These are phyloP conservation scores for Porites lobata DNA, from an alignment of 92 coral and sea anemone species.

Conservation along the genomic window DNA sequence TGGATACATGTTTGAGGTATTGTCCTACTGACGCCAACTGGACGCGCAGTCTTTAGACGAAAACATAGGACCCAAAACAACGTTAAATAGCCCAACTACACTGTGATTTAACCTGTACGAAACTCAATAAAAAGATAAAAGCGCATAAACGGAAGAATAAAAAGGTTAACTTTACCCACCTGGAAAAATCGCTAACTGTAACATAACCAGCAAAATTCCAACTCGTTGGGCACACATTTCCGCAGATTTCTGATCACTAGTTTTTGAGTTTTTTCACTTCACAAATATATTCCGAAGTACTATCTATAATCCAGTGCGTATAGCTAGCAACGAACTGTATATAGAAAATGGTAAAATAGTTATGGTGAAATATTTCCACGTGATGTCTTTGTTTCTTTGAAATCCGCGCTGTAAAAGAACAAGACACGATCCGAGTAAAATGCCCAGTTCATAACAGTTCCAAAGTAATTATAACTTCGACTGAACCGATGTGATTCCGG, in stretches of 20 bases:
- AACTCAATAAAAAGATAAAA: not conserved
- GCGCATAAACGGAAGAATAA: not conserved
- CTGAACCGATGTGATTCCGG: not conserved
- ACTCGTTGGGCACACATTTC: slow-evolving; percentile 28
- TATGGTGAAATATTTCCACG: slow-evolving; percentile 12
- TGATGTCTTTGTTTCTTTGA: slow-evolving; percentile 43
- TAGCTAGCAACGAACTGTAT: not conserved
- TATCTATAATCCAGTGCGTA: not conserved
- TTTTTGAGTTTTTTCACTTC: not conserved
- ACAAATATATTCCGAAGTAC: not conserved
- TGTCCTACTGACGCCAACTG: no score
- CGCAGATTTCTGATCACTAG: not conserved
- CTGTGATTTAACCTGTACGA: not conserved
- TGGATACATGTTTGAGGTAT: no score
- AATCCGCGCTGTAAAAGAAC: slow-evolving; percentile 28
- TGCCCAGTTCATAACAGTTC: not conserved
- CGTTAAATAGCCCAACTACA: not conserved
- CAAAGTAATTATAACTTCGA: not conserved
- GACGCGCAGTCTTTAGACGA: no score
- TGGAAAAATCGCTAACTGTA: slow-evolving; percentile 7
- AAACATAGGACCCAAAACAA: no score
- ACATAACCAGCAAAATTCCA: slow-evolving; percentile 13
- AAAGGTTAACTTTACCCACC: slow-evolving; percentile 21
- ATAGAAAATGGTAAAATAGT: not conserved
- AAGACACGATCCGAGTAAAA: not conserved